Evolutionary conservation across 2,113 vertebrate genomes (phyloP).

Genomic region (Scalopus aquaticus): DNA sequence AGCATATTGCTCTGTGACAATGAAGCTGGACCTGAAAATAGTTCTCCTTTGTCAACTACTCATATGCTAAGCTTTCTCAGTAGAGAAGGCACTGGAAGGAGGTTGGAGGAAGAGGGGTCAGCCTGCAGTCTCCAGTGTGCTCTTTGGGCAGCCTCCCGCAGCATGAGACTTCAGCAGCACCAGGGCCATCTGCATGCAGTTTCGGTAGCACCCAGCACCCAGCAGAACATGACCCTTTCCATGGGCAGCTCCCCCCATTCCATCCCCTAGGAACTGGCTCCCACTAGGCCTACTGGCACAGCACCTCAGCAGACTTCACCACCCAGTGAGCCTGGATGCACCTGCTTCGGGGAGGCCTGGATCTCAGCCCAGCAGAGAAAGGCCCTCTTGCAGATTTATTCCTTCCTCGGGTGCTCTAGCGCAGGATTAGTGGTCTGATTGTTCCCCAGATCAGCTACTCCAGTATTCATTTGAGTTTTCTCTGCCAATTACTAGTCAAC

Average conservation of each 20-base stretch:
- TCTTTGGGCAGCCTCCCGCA: neutral
- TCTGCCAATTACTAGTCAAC: neutral
- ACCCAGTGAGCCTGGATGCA: neutral
- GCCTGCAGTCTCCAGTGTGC: neutral
- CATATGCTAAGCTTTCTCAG: neutral
- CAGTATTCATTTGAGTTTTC: neutral
- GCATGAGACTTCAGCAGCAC: neutral
- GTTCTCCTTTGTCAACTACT: neutral
- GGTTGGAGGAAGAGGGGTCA: neutral
- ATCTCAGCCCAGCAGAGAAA: neutral
- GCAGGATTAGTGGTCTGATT: neutral
- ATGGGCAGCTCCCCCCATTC: neutral
- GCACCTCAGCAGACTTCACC: neutral
- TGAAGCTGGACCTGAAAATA: neutral
- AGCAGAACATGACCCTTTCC: neutral
- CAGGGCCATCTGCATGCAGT: neutral
- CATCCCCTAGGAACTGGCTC: neutral
- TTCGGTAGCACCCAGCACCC: neutral
- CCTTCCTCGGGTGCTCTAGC: neutral
- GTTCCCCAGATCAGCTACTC: neutral
- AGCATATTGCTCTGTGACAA: neutral
- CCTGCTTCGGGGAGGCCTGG: neutral
- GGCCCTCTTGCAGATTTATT: neutral
- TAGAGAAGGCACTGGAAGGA: neutral
- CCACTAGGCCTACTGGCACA: neutral